Evolutionary conservation across 2,113 vertebrate genomes (phyloP), one percentile per base, ranked within the genome.

Genomic region (Danionella cerebrum): DNA sequence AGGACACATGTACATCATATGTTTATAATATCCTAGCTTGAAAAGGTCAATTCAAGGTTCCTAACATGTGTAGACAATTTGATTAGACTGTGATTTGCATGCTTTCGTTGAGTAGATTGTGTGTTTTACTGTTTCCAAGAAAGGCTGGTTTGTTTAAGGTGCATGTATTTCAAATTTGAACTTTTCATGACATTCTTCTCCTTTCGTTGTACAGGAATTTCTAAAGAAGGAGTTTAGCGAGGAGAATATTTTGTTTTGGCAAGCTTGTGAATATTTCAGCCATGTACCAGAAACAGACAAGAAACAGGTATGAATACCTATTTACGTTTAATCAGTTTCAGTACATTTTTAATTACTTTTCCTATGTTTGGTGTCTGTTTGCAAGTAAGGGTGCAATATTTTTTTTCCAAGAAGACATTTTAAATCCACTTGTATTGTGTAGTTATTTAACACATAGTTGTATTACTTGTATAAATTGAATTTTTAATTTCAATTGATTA

Each of bases 201-300:
- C 22, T 13, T 38, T 67, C 33, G 36, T 51, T 59, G 33, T 1
- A 0, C 77, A 99, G 96, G 96, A 98, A 73, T 99, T 99, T 79
- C 89, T 99, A 31, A 94, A 96, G 86, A 98, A 98, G 77, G 96
- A 99, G 75, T 99, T 99, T 82, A 99, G 96, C 3, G 95, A 99
- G 85, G 96, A 99, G 82, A 99, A 99, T 79, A 97, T 99, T 82
- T 84, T 98, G 68, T 99, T 99, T 89, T 99, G 96, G 96, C 96
- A 98, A 75, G 94, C 94, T 71, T 99, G 96, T 76, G 96, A 99
- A 86, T 90, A 88, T 84, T 97, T 97, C 80, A 91, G 85, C 78
- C 93, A 93, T 84, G 91, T 98, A 69, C 93, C 94, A 50, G 91
- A 92, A 74, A 90, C 91, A 13, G 96, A 99, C 87, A 94, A 95